These are phyloP conservation scores for Tragelaphus buxtoni DNA, from an alignment of 2,113 vertebrate species.

Conservation along the genomic window DNA sequence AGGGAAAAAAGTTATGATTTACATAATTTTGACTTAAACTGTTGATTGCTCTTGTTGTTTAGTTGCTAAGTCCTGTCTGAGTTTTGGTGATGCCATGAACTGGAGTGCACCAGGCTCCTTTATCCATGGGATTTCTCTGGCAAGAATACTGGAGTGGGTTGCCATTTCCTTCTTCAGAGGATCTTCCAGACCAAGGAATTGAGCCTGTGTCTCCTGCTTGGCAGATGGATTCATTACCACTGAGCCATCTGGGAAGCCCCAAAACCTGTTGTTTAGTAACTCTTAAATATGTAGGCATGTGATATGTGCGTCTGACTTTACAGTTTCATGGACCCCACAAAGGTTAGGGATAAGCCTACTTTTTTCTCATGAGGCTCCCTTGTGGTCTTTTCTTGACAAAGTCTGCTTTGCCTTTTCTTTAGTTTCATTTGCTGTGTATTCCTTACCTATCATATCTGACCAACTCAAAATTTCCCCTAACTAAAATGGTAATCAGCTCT, in stretches of 20 bases:
- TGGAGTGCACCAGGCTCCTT: background rate
- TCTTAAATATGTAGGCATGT: background rate
- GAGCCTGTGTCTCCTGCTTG: background rate
- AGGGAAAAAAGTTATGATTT: background rate
- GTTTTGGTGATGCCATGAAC: background rate
- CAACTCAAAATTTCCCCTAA: slow-evolving; percentile 27
- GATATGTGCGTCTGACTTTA: background rate
- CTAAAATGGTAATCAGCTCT: slow-evolving; percentile 26
- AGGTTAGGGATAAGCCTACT: background rate
- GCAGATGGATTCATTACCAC: background rate
- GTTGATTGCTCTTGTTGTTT: background rate
- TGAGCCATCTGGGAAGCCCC: background rate
- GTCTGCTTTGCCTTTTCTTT: slow-evolving; percentile 33
- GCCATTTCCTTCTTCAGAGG: background rate
- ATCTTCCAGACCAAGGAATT: background rate
- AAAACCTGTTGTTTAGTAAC: background rate
- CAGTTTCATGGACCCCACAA: background rate
- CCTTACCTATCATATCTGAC: background rate
- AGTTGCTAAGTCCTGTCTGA: background rate
- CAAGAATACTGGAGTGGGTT: background rate
- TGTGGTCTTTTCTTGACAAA: slow-evolving; percentile 14
- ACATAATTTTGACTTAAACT: background rate
- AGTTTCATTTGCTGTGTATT: slow-evolving; percentile 40
- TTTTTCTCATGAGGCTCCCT: background rate
- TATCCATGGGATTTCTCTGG: background rate